These are phyloP conservation scores for Aramus guarauna DNA, from an alignment of 2,113 vertebrate species.

Conservation along the genomic window DNA sequence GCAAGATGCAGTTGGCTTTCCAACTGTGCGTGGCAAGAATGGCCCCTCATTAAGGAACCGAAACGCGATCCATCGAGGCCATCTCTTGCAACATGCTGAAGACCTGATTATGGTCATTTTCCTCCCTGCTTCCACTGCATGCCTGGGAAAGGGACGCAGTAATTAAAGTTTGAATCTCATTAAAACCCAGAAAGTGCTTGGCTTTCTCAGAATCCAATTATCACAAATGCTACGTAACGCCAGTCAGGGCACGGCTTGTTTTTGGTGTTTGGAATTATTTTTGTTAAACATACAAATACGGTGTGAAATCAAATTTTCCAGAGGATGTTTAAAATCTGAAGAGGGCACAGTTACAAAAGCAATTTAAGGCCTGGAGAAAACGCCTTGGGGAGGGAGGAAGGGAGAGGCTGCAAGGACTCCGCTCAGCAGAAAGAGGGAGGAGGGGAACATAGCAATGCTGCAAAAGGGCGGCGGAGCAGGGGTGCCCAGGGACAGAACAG, in stretches of 20 bases:
- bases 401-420: neutral
- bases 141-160: slow-evolving; percentile 50
- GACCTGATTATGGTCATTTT: slow-evolving; percentile 57
- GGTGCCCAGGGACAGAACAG: neutral
- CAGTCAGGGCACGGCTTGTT: slow-evolving; percentile 40
- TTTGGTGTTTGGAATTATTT: slow-evolving; percentile 40
- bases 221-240: slow-evolving; percentile 25
- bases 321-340: neutral
- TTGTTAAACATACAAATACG: slow-evolving; percentile 31
- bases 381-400: neutral
- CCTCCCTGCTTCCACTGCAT: slow-evolving; percentile 30
- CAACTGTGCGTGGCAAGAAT: slow-evolving; percentile 13
- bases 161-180: slow-evolving; percentile 68
- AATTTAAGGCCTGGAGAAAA: neutral
- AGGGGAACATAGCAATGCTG: neutral
- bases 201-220: slow-evolving; percentile 67
- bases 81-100: slow-evolving; percentile 10
- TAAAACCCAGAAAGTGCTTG: slow-evolving; percentile 54
- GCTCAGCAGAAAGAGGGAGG: neutral
- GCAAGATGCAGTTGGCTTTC: neutral
- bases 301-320: slow-evolving; percentile 39
- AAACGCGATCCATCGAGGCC: neutral
- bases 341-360: neutral
- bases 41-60: slow-evolving; percentile 30
- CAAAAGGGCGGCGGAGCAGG: neutral